Base-by-base conservation (phyloP, 2,888 invertebrate species). In the Pyrocoelia pectoralis region DNA sequence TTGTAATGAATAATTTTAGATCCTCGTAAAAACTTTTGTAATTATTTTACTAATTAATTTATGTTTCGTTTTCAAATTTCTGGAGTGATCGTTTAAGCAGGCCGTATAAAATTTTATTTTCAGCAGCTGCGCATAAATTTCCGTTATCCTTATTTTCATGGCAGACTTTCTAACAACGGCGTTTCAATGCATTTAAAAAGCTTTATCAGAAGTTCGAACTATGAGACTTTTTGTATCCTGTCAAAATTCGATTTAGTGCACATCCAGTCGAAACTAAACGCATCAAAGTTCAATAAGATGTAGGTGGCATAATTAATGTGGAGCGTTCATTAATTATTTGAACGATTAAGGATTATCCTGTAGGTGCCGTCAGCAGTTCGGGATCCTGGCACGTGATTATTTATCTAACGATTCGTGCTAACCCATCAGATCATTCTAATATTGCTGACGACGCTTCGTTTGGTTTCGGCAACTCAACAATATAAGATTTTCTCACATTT, bases 371-470 rank as follows among this genome's bases (percentile, higher is more conserved):
- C 61, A 61, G 61, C 61, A 61, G 33, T 61, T 61, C 40, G 40
- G 28, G 40, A 61, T 38, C 24, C 38, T 15, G 14, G 48, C 24
- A 38, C 59, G 28, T 61, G 56, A 61, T 56, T 61, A 61, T 61
- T 61, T 61, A 61, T 61, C 56, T 61, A 61, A 61, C 61, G 56
- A 61, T 56, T 56, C 52, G 52, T 56, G 56, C 56, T 56, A 61
- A 61, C 56, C 56, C 49, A 56, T 56, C 61, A 52, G 19, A 56
- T 61, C 61, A 56, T 56, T 61, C 61, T 61, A 55, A 61, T 56
- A 61, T 56, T 53, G 53, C 61, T 61, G 56, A 54, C 59, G 24
- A 29, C 41, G 61, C 56, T 56, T 56, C 46, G 56, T 61, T 61
- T 52, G 51, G 46, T 52, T 56, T 56, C 28, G 17, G 46, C 19